Percentiles rank a stretch among this genome's conserved stretches.
Conservation (phyloP, 2,888 invertebrate species). For the Leptarthrus brevirostris region DNA sequence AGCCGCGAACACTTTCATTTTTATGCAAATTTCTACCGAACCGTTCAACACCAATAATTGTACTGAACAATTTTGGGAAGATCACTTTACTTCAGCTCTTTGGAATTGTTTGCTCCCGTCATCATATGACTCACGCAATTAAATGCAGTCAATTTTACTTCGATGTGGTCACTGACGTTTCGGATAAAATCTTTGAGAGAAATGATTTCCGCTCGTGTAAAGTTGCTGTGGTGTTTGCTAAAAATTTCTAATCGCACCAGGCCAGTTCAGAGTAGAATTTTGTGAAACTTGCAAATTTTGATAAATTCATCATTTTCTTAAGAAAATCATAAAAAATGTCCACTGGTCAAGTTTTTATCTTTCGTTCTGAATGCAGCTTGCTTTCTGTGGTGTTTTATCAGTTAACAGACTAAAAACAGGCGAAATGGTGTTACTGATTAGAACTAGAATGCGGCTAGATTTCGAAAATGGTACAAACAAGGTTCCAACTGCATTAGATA, state of each 20-base stretch:
- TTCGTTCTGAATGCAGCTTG: neutral
- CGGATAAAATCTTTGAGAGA: neutral
- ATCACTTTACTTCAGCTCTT: conserved; percentile 1
- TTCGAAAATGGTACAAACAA: neutral
- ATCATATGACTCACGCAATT: neutral
- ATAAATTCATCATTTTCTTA: neutral
- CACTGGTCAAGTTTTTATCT: conserved; percentile 22
- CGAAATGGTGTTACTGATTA: conserved; percentile 16
- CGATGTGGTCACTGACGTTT: conserved; percentile 19
- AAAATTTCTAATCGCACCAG: too few relatives aligned
- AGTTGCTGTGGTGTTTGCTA: too few relatives aligned
- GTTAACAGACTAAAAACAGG: neutral
- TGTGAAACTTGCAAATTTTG: too few relatives aligned
- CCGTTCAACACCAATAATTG: neutral
- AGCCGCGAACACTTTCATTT: conserved; percentile 30
- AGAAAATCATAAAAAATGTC: neutral
- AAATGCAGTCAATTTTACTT: conserved; percentile 16
- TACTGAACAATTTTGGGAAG: conserved; percentile 50
- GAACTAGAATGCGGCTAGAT: neutral
- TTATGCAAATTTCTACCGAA: neutral
- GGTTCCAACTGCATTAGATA: too few relatives aligned
- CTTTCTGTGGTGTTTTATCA: neutral
- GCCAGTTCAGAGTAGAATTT: neutral
- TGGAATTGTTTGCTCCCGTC: neutral
- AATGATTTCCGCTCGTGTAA: too few relatives aligned